phyloP scores from a whole-genome alignment of 2,797 vertebrate genomes.

The Chaetodon trifasciatus region DNA sequence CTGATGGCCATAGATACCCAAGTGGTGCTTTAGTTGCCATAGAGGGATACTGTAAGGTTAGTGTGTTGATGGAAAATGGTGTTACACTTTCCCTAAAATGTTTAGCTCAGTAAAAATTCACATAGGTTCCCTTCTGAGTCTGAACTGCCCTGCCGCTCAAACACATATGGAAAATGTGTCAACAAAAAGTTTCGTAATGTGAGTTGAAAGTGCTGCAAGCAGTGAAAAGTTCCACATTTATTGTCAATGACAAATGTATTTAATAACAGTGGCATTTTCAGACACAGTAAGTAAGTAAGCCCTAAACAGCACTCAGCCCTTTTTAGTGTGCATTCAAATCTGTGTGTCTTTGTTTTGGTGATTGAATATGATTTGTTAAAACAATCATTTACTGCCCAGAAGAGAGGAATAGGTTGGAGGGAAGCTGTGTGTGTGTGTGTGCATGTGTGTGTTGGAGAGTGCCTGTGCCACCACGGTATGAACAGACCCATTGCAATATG shows the following conservation, averaged over 20 bases:
- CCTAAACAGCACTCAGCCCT: neutral
- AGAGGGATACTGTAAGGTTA: neutral
- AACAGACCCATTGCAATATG: slow-evolving; percentile 71
- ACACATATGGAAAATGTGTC: slow-evolving; percentile 2
- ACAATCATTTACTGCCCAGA: slow-evolving; percentile 29
- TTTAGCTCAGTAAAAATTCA: neutral
- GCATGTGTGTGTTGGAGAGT: neutral
- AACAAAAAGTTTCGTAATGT: slow-evolving; percentile 16
- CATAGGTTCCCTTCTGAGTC: slow-evolving; percentile 6
- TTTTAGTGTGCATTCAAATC: slow-evolving; percentile 4
- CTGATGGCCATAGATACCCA: neutral
- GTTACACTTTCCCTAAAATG: too few relatives aligned
- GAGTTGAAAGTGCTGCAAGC: neutral
- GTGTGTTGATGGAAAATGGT: neutral
- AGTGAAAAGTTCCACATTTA: slow-evolving; percentile 1
- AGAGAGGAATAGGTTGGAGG: neutral
- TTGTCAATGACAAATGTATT: slow-evolving; percentile 23
- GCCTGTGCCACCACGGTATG: slow-evolving; percentile 28
- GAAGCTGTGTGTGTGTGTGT: neutral
- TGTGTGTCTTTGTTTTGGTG: slow-evolving; percentile 9
- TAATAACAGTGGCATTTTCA: slow-evolving; percentile 32
- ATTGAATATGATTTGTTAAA: slow-evolving; percentile 36
- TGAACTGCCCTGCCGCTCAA: neutral
- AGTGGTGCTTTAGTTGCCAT: neutral
- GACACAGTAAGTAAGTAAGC: neutral